These are phyloP conservation scores for Anthopleura xanthogrammica DNA, from an alignment of 92 coral and sea anemone genomes.

Conservation along the genomic window DNA sequence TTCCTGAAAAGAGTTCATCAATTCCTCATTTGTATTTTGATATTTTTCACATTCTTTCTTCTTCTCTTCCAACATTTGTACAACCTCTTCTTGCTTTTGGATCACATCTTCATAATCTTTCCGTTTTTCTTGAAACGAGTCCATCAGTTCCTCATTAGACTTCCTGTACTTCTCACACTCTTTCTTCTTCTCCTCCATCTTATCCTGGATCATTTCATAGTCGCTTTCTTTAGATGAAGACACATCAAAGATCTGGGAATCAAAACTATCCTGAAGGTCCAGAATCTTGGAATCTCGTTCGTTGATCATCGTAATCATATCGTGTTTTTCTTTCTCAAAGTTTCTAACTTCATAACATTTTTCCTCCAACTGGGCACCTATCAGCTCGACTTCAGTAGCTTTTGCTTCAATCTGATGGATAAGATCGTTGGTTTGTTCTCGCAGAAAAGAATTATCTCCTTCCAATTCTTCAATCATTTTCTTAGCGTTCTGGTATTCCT, in stretches of 20 bases:
- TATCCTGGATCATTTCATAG: constrained; percentile 56
- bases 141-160: constrained; percentile 46
- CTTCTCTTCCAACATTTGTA: constrained; percentile 64
- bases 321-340: constrained; percentile 51
- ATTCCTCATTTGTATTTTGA: constrained; percentile 54
- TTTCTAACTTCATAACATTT: constrained; percentile 55
- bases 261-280: constrained; percentile 84
- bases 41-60: constrained; percentile 65
- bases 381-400: constrained; percentile 39
- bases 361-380: constrained; percentile 52
- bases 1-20: constrained; percentile 43
- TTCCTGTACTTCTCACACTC: constrained; percentile 74
- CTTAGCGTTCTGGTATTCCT: constrained; percentile 40
- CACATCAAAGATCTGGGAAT: constrained; percentile 68
- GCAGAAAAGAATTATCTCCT: constrained; percentile 65
- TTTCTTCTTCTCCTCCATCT: constrained; percentile 70
- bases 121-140: constrained; percentile 40
- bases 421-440: constrained; percentile 70
- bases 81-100: constrained; percentile 44
- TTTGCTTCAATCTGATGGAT: constrained; percentile 61
- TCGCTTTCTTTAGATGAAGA: constrained; percentile 61
- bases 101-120: constrained; percentile 33
- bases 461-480: constrained; percentile 58
- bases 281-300: constrained; percentile 73
- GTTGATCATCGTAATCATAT: constrained; percentile 64